These are phyloP conservation scores for Mola mola DNA, from an alignment of 2,113 vertebrate species.

Conservation along the genomic window DNA sequence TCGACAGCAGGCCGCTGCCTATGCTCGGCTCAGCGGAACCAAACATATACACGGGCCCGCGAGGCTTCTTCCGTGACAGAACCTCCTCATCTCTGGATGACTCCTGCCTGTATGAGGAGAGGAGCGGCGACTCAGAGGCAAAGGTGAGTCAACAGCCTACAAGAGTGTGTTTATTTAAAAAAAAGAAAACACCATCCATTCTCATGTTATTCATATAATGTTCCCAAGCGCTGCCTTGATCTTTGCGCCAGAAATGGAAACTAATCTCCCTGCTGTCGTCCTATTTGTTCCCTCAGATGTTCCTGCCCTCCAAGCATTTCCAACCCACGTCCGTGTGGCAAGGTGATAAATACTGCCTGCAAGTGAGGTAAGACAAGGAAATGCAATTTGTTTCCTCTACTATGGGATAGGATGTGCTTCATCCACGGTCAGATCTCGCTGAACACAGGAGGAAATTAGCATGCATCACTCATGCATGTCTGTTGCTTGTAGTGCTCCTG, in stretches of 20 bases:
- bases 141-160: slow-evolving; percentile 69
- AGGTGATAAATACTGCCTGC: slow-evolving; percentile 78
- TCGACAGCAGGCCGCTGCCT: slow-evolving; percentile 58
- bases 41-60: slow-evolving; percentile 56
- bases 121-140: slow-evolving; percentile 73
- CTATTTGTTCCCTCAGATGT: slow-evolving; percentile 73
- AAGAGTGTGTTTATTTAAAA: not conserved
- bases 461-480: slow-evolving; percentile 30
- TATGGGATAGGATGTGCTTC: slow-evolving; percentile 17
- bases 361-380: slow-evolving; percentile 79
- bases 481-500: slow-evolving; percentile 28
- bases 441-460: slow-evolving; percentile 29
- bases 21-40: slow-evolving; percentile 29
- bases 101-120: slow-evolving; percentile 75
- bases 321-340: slow-evolving; percentile 66
- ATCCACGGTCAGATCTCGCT: slow-evolving; percentile 26
- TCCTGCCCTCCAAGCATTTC: slow-evolving; percentile 79
- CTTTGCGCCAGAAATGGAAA: slow-evolving; percentile 64
- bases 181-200: slow-evolving; percentile 5
- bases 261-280: slow-evolving; percentile 56
- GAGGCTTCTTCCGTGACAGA: slow-evolving; percentile 65
- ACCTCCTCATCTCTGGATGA: slow-evolving; percentile 65
- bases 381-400: slow-evolving; percentile 20
- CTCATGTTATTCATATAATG: slow-evolving; percentile 42
- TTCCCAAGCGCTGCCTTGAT: slow-evolving; percentile 53